Evolutionary conservation across 2,797 vertebrate genomes (phyloP), one percentile per base, ranked within the genome.

Genomic region (Paedocypris micromegethes): DNA sequence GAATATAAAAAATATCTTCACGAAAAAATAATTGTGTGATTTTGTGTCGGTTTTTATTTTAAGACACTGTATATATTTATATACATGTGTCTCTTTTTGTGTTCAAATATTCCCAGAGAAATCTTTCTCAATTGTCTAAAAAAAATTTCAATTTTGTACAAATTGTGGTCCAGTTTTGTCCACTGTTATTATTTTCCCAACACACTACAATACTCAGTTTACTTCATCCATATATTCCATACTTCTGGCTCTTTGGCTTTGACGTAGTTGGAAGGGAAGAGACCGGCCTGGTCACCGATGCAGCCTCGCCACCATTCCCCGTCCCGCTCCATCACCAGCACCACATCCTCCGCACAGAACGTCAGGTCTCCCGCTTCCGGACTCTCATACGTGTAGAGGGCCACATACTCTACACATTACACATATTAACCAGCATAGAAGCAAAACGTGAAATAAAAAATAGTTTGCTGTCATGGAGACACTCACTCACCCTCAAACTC

Each of bases 241-340:
- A 98, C 97, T 5, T 97, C 93, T 0, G 86, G 78, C 73, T 97
- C 95, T 84, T 93, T 96, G 52, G 89, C 91, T 80, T 90, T 95
- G 82, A 98, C 93, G 0, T 99, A 99, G 86, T 97, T 98, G 81
- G 91, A 92, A 2, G 97, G 97, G 72, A 99, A 99, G 79, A 94
- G 83, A 66, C 97, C 97, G 4, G 80, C 88, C 76, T 87, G 86
- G 77, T 90, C 85, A 0, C 92, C 93, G 44, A 93, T 90, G 45
- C 85, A 91, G 72, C 97, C 97, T 0, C 88, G 92, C 96, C 96
- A 99, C 97, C 97, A 99, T 58, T 98, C 96, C 70, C 96, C 94
- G 48, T 95, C 93, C 73, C 85, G 93, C 82, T 94, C 92, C 58
- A 84, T 94, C 75, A 99, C 94, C 47, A 93, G 56, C 81, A 99